Evolutionary conservation across 2,797 vertebrate genomes (phyloP).

Genomic region (Notolabrus celidotus): DNA sequence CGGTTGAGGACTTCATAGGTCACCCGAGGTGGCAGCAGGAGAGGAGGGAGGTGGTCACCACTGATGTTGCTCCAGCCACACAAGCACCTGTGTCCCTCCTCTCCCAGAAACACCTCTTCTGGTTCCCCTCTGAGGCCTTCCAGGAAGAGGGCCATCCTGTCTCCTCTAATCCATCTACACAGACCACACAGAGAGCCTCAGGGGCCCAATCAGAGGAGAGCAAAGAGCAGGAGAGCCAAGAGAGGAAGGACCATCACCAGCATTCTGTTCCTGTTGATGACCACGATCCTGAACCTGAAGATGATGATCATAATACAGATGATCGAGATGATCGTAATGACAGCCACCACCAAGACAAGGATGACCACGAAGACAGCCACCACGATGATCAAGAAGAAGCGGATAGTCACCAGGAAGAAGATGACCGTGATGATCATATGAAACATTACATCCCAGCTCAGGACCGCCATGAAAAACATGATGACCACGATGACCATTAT

Average conservation of each 20-base stretch:
- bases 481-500: slow-evolving; percentile 67
- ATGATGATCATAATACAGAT: slow-evolving; percentile 43
- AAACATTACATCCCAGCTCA: slow-evolving; percentile 47
- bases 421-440: slow-evolving; percentile 34
- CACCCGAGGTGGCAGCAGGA: slow-evolving; percentile 63
- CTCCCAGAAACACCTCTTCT: slow-evolving; percentile 92
- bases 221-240: slow-evolving; percentile 68
- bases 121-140: slow-evolving; percentile 90
- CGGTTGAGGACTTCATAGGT: slow-evolving; percentile 45
- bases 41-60: slow-evolving; percentile 57
- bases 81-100: slow-evolving; percentile 87
- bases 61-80: slow-evolving; percentile 69
- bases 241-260: slow-evolving; percentile 56
- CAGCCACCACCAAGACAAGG: slow-evolving; percentile 21
- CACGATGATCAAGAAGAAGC: slow-evolving; percentile 42
- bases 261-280: slow-evolving; percentile 45
- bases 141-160: slow-evolving; percentile 77
- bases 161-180: slow-evolving; percentile 73
- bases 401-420: slow-evolving; percentile 48
- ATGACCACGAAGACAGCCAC: slow-evolving; percentile 32
- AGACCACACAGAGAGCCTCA: slow-evolving; percentile 78
- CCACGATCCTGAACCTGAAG: slow-evolving; percentile 41
- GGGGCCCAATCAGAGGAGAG: slow-evolving; percentile 70
- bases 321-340: slow-evolving; percentile 40
- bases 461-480: slow-evolving; percentile 37